phyloP scores from a whole-genome alignment of 2,113 vertebrate species.

The Ailurus styani region DNA sequence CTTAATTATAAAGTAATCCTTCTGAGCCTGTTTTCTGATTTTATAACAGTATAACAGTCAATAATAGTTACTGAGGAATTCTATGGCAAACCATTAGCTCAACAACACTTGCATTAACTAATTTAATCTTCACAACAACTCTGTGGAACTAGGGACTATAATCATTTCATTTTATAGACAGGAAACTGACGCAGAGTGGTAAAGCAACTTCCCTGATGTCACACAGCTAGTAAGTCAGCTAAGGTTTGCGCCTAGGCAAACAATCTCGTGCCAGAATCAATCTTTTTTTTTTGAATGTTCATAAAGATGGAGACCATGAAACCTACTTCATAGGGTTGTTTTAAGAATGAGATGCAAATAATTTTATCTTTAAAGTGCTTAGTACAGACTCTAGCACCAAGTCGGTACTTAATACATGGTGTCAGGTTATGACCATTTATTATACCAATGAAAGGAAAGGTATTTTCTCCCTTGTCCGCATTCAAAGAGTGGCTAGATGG shows the following conservation, averaged over 20 bases:
- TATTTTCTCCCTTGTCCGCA: not conserved
- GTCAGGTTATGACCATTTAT: not conserved
- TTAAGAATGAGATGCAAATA: not conserved
- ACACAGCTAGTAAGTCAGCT: not conserved
- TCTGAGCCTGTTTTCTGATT: not conserved
- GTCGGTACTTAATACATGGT: not conserved
- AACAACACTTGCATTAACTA: not conserved
- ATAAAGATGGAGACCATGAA: not conserved
- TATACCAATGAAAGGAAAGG: not conserved
- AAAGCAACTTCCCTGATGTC: not conserved
- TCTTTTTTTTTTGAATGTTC: not conserved
- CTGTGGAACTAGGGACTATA: not conserved
- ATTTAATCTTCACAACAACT: not conserved
- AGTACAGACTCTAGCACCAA: not conserved
- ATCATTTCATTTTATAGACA: not conserved
- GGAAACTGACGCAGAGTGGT: not conserved
- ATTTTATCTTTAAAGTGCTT: not conserved
- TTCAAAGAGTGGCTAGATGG: not conserved
- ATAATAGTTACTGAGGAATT: not conserved
- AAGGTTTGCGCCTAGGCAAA: not conserved
- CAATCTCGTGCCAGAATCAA: not conserved
- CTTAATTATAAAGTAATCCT: not conserved
- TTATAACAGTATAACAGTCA: not conserved
- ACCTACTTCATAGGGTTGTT: not conserved
- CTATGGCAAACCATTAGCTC: not conserved